Evolutionary conservation across 2,113 vertebrate species (phyloP).

Genomic region (Mesoclemmys tuberculata): DNA sequence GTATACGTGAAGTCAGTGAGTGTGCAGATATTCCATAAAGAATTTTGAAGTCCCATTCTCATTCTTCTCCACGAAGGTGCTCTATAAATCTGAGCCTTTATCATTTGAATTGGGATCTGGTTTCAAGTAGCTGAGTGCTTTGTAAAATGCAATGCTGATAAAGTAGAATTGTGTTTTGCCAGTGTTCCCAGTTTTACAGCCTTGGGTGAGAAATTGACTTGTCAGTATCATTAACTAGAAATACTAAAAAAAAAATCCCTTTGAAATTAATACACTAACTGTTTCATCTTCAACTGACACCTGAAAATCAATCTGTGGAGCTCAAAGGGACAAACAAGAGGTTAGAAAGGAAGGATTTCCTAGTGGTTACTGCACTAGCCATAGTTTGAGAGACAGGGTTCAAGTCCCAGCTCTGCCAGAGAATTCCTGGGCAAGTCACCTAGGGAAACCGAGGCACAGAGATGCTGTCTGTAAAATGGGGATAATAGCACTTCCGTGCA

Average conservation of each 20-base stretch:
- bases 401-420: neutral
- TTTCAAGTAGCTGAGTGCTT: neutral
- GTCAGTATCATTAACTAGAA: neutral
- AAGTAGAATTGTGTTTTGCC: neutral
- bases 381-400: neutral
- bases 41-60: neutral
- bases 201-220: neutral
- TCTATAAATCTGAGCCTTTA: neutral
- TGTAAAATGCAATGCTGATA: slow-evolving; percentile 2
- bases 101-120: rapidly evolving
- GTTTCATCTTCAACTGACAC: slow-evolving; percentile 10
- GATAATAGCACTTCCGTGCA: neutral
- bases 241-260: neutral
- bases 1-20: neutral
- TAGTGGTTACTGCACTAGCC: neutral
- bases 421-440: neutral
- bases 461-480: neutral
- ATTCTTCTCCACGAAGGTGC: neutral
- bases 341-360: neutral
- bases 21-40: neutral
- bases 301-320: neutral
- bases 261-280: slow-evolving; percentile 64
- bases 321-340: slow-evolving; percentile 23
- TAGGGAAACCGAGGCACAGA: neutral
- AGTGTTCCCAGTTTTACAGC: neutral